Conservation (phyloP, 2,113 vertebrate species). For the Sus scrofa region DNA sequence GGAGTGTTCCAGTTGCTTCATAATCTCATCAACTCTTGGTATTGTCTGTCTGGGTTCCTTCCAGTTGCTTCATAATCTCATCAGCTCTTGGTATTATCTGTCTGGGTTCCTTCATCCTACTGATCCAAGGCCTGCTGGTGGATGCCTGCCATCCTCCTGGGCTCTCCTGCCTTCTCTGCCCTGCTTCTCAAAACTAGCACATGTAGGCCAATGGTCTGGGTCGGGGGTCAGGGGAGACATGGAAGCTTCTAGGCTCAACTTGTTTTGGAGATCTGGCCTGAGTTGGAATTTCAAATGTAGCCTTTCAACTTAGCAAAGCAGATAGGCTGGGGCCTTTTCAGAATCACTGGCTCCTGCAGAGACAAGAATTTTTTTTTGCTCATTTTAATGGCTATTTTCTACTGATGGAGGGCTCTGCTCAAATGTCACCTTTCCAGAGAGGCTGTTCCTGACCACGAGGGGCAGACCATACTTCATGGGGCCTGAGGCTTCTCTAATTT, state of each 20-base stretch:
- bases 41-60: background rate
- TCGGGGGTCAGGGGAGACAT: background rate
- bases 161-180: background rate
- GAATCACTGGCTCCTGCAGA: background rate
- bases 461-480: background rate
- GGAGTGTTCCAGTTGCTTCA: background rate
- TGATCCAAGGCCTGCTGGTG: background rate
- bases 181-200: background rate
- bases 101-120: background rate
- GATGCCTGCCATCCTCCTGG: background rate
- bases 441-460: background rate
- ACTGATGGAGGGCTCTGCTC: background rate
- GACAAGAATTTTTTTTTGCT: constrained; percentile 5
- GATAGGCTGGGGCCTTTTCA: background rate
- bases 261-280: background rate
- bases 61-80: background rate
- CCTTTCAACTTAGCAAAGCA: background rate
- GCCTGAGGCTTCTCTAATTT: background rate
- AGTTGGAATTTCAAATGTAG: background rate
- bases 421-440: background rate
- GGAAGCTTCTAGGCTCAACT: background rate
- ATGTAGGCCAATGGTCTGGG: background rate
- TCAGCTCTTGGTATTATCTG: background rate
- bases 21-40: background rate
- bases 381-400: background rate